Evolutionary conservation across 2,888 invertebrate genomes (phyloP).

Genomic region (Brassicogethes aeneus): DNA sequence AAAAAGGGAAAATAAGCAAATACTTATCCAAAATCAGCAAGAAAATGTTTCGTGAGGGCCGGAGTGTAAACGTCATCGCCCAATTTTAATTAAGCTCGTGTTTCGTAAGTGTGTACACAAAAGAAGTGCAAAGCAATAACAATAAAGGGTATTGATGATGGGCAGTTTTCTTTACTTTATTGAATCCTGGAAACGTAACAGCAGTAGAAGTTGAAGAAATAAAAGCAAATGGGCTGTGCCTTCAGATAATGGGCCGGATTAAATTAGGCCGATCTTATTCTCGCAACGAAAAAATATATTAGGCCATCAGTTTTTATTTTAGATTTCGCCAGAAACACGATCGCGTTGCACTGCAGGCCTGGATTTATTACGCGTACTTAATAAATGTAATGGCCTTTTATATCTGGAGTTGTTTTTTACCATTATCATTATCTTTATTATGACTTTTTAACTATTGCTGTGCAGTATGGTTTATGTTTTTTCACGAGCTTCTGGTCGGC

Average conservation of each 20-base stretch:
- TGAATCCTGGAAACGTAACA: slow-evolving; percentile 27
- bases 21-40: no score
- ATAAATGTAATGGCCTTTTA: slow-evolving; percentile 10
- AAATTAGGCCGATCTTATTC: slow-evolving; percentile 33
- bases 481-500: no score
- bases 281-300: slow-evolving; percentile 32
- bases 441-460: not conserved
- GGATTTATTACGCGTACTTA: slow-evolving; percentile 10
- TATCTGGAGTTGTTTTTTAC: not conserved
- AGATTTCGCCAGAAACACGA: slow-evolving; percentile 5
- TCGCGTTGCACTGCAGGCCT: slow-evolving; percentile 5
- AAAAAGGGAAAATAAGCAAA: no score
- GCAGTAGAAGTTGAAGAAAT: slow-evolving; percentile 31
- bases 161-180: slow-evolving; percentile 28
- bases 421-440: not conserved
- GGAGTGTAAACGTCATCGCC: not conserved
- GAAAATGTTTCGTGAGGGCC: not conserved
- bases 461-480: not conserved
- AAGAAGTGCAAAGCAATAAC: slow-evolving; percentile 15
- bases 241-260: slow-evolving; percentile 34
- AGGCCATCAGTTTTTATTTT: slow-evolving; percentile 36
- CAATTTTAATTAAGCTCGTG: not conserved
- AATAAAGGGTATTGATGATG: slow-evolving; percentile 26
- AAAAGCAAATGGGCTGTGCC: slow-evolving; percentile 36
- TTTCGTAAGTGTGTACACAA: slow-evolving; percentile 1